Conservation (phyloP, 2,113 vertebrate genomes). For the Neotragus pygmaeus region DNA sequence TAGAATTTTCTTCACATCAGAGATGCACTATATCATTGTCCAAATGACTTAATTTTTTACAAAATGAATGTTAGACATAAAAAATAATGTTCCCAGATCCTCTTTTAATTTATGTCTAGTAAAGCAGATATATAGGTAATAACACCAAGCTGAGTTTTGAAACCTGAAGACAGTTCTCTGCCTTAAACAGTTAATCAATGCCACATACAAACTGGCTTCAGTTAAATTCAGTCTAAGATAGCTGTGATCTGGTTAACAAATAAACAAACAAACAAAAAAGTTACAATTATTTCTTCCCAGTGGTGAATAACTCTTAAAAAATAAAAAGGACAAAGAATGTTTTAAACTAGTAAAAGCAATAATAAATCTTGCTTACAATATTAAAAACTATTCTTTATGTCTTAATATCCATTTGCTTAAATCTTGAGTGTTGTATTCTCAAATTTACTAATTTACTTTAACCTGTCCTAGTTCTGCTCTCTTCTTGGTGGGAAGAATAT, state of each 20-base stretch:
- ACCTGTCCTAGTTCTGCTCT: background rate
- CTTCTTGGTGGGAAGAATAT: background rate
- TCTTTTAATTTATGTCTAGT: conserved; percentile 52
- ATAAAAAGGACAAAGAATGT: background rate
- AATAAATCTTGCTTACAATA: background rate
- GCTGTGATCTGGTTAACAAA: conserved; percentile 26
- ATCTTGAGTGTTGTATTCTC: background rate
- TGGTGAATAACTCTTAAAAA: background rate
- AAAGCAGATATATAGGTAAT: conserved; percentile 37
- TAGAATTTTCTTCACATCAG: conserved; percentile 34
- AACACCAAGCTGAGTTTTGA: conserved; percentile 11
- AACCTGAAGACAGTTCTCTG: conserved; percentile 43
- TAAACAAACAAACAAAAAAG: background rate
- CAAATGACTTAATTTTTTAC: conserved; percentile 29
- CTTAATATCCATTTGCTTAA: background rate
- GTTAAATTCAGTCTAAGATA: conserved; percentile 54
- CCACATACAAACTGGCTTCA: background rate
- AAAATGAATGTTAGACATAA: conserved; percentile 47
- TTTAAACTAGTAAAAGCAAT: background rate
- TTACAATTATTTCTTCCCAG: background rate
- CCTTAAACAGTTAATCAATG: conserved; percentile 57
- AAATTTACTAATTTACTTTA: background rate
- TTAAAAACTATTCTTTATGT: background rate
- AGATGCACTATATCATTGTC: conserved; percentile 4
- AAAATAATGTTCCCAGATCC: conserved; percentile 22